Evolutionary conservation across 64 coral and sea anemone genomes (phyloP).

Genomic region (Montipora foliosa): DNA sequence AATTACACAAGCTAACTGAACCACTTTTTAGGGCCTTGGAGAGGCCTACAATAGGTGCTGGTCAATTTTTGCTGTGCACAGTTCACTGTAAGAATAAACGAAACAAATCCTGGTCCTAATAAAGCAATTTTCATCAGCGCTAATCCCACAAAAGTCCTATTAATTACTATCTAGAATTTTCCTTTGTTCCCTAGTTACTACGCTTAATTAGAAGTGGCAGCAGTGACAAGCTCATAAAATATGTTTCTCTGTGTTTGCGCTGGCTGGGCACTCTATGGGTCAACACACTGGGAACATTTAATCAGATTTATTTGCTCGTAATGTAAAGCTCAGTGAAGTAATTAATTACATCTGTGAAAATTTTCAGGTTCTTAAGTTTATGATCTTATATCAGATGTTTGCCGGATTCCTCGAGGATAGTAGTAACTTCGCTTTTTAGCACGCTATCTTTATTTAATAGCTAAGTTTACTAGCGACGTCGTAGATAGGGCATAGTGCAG

Average conservation of each 20-base stretch:
- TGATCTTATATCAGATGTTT: not conserved
- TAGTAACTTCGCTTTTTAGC: not conserved
- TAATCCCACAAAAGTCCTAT: slow-evolving; percentile 28
- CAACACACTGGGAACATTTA: slow-evolving; percentile 11
- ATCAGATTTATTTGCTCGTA: slow-evolving; percentile 33
- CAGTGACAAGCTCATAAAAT: slow-evolving; percentile 20
- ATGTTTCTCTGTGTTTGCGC: slow-evolving; percentile 23
- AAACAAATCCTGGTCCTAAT: not conserved
- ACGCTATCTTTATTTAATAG: not conserved
- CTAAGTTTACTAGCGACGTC: not conserved
- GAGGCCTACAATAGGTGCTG: not conserved
- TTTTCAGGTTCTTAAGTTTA: slow-evolving; percentile 21
- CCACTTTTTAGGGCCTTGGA: too few species aligned
- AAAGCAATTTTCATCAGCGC: slow-evolving; percentile 29
- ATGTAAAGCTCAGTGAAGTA: not conserved
- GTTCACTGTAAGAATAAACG: not conserved
- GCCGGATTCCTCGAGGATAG: not conserved
- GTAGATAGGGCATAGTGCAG: not conserved
- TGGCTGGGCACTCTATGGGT: not conserved
- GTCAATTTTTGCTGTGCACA: not conserved
- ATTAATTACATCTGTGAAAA: slow-evolving; percentile 29
- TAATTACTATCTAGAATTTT: slow-evolving; percentile 4
- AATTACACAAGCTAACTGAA: too few species aligned
- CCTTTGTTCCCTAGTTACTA: slow-evolving; percentile 31
- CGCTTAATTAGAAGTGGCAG: slow-evolving; percentile 35